A percentile compares a stretch with the other conserved stretches of the same genome.
Conservation (phyloP, 2,113 vertebrate species). For the Coracopsis vasa region DNA sequence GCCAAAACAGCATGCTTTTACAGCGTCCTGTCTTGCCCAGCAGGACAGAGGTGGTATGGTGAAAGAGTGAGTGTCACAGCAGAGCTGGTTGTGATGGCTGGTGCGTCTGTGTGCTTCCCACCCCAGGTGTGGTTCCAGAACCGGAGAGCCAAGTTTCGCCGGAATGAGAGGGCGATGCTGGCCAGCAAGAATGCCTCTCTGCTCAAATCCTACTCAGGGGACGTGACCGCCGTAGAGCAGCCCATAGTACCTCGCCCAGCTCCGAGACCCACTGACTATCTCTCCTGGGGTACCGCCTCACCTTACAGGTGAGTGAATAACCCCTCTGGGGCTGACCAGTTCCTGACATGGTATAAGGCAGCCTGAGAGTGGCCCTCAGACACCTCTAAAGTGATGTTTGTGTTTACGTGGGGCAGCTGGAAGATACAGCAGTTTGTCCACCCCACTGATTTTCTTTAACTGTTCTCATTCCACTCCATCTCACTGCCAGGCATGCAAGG, state of each 20-base stretch:
- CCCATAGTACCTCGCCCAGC: slow-evolving; percentile 95
- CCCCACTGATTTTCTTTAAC: background rate
- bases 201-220: slow-evolving; percentile 96
- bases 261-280: slow-evolving; percentile 92
- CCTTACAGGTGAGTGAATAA: slow-evolving; percentile 89
- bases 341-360: background rate
- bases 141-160: slow-evolving; percentile 94
- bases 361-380: background rate
- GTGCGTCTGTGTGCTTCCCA: background rate
- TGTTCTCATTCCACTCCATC: background rate
- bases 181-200: slow-evolving; percentile 97
- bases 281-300: slow-evolving; percentile 93
- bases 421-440: background rate
- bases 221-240: slow-evolving; percentile 94
- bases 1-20: background rate
- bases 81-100: background rate
- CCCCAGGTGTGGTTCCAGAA: slow-evolving; percentile 98
- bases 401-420: fast-evolving
- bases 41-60: background rate
- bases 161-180: slow-evolving; percentile 96
- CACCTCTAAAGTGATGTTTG: background rate
- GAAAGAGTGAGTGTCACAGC: fast-evolving
- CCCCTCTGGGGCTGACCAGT: background rate
- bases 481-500: background rate
- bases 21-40: background rate